Evolutionary conservation across 1,140 invertebrate species (phyloP).

Genomic region (Procambarus virginalis): DNA sequence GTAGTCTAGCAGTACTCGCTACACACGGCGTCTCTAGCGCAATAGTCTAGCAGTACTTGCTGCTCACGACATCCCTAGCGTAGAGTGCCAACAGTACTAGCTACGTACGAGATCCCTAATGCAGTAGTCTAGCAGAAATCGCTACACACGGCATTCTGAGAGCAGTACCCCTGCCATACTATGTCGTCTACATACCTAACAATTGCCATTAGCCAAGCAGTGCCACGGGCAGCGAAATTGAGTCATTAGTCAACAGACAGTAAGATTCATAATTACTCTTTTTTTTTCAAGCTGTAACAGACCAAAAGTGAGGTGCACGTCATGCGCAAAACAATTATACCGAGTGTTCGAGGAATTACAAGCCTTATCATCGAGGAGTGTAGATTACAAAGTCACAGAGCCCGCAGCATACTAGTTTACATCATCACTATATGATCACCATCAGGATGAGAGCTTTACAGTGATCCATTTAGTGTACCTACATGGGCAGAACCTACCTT

Average conservation of each 20-base stretch:
- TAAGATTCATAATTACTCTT: slow-evolving; percentile 5
- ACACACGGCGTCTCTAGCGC: no score
- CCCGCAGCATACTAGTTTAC: slow-evolving; percentile 18
- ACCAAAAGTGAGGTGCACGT: background rate
- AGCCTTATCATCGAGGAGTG: slow-evolving; percentile 2
- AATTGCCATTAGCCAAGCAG: slow-evolving; percentile 22
- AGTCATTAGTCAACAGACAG: background rate
- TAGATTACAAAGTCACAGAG: slow-evolving; percentile 13
- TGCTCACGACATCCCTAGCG: no score
- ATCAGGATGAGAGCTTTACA: background rate
- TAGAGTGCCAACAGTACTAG: slow-evolving; percentile 39
- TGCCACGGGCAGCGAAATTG: slow-evolving; percentile 36
- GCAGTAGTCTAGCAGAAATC: background rate
- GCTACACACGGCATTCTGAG: background rate
- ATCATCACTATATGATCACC: background rate
- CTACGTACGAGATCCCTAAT: slow-evolving; percentile 29
- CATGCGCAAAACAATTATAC: background rate
- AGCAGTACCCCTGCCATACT: background rate
- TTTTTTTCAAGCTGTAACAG: background rate
- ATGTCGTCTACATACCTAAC: background rate
- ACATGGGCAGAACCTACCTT: no score
- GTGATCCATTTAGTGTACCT: background rate
- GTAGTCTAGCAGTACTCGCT: no score
- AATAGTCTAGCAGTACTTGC: no score
- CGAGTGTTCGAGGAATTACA: background rate